These are phyloP conservation scores for Agrypnus murinus DNA, from an alignment of 2,888 invertebrate genomes.

Conservation along the genomic window DNA sequence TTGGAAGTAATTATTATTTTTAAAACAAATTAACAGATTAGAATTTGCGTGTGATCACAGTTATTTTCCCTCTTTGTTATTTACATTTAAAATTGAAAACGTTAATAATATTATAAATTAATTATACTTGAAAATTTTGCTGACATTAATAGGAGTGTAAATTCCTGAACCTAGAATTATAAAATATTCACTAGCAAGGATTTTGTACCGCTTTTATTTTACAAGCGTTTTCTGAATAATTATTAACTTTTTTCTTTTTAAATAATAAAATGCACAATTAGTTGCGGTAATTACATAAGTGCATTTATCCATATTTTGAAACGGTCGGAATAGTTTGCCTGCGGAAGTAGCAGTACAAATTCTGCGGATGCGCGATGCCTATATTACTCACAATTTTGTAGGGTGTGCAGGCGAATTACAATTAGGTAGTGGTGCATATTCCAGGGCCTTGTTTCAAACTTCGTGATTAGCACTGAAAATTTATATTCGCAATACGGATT, in stretches of 20 bases:
- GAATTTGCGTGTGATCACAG: no score
- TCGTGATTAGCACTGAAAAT: conserved; percentile 40
- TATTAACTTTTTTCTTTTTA: neutral
- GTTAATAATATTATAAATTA: no score
- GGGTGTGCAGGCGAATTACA: conserved; percentile 30
- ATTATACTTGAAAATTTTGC: no score
- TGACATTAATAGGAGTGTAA: no score
- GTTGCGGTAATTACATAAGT: neutral
- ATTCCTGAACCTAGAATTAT: no score
- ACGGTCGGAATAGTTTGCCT: conserved; percentile 9
- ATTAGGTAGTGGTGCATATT: conserved; percentile 32
- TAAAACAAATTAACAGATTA: no score
- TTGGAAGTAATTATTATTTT: no score
- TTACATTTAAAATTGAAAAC: no score
- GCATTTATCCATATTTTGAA: conserved; percentile 14
- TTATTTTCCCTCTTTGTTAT: no score
- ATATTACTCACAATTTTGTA: conserved; percentile 29
- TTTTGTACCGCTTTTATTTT: no score
- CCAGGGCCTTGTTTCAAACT: conserved; percentile 28
- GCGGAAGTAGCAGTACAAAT: conserved; percentile 19
- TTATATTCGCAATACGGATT: conserved; percentile 44
- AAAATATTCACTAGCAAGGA: no score
- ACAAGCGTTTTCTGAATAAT: neutral
- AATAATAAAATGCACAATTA: neutral
- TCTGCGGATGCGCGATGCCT: conserved; percentile 23